Conservation (phyloP, 1,140 invertebrate species). For the Pseudomyrmex pallidus region DNA sequence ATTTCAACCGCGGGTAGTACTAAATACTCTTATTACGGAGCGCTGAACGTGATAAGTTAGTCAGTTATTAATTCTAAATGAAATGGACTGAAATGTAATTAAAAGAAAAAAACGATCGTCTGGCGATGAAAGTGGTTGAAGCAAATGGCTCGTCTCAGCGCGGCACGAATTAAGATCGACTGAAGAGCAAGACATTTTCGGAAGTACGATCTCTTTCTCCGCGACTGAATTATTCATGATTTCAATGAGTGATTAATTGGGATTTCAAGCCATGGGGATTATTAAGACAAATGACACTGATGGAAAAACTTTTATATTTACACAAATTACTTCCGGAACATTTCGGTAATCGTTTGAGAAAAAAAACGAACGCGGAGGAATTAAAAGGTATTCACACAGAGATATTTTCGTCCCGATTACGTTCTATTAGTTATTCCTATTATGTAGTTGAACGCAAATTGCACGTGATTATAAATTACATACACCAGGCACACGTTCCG, state of each 20-base stretch:
- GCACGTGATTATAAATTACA: constrained; percentile 16
- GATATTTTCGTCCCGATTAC: background rate
- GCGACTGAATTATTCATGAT: constrained; percentile 70
- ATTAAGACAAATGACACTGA: constrained; percentile 69
- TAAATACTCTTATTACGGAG: constrained; percentile 51
- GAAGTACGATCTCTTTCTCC: constrained; percentile 47
- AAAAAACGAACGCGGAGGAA: background rate
- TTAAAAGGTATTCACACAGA: background rate
- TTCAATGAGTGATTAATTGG: constrained; percentile 73
- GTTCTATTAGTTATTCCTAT: background rate
- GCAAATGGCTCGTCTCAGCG: constrained; percentile 66
- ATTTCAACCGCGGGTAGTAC: constrained; percentile 47
- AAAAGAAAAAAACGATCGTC: constrained; percentile 61
- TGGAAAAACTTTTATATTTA: constrained; percentile 53
- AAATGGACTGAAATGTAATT: constrained; percentile 70
- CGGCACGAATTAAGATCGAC: constrained; percentile 70
- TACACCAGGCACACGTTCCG: constrained; percentile 1
- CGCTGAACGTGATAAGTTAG: constrained; percentile 52
- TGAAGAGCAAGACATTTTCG: constrained; percentile 68
- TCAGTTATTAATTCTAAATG: constrained; percentile 68
- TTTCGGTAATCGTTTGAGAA: constrained; percentile 6
- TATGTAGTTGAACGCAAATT: constrained; percentile 15
- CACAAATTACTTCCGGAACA: constrained; percentile 12
- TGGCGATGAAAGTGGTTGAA: constrained; percentile 71
- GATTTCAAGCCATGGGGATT: constrained; percentile 66